Conservation (phyloP, 2,113 vertebrate species). For the Maylandia zebra region DNA sequence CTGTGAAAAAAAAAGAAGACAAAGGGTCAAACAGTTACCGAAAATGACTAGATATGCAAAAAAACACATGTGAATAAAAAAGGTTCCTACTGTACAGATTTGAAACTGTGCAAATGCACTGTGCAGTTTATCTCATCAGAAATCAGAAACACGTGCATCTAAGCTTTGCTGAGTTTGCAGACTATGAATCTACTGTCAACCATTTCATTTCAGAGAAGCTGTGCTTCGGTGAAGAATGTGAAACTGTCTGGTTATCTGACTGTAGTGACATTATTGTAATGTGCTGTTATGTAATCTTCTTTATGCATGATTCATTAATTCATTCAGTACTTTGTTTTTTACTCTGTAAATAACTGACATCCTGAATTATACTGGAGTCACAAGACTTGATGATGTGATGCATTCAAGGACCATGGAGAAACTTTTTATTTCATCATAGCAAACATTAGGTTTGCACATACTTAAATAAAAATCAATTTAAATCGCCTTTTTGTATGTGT, state of each 20-base stretch:
- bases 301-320: neutral
- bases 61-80: neutral
- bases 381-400: neutral
- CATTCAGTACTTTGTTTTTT: neutral
- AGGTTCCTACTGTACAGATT: neutral
- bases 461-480: neutral
- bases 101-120: neutral
- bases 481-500: neutral
- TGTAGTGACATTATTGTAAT: neutral
- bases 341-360: neutral
- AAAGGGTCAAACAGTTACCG: neutral
- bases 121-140: neutral
- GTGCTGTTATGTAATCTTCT: neutral
- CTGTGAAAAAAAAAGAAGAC: neutral
- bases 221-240: constrained; percentile 9
- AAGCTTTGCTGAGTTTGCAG: neutral
- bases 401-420: neutral
- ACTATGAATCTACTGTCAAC: neutral
- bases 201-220: constrained; percentile 10
- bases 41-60: neutral
- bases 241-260: neutral
- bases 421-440: neutral
- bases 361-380: neutral
- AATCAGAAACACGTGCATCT: neutral
- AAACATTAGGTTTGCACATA: neutral